Evolutionary conservation across 2,888 invertebrate species (phyloP).

Genomic region (Thumatha senex): DNA sequence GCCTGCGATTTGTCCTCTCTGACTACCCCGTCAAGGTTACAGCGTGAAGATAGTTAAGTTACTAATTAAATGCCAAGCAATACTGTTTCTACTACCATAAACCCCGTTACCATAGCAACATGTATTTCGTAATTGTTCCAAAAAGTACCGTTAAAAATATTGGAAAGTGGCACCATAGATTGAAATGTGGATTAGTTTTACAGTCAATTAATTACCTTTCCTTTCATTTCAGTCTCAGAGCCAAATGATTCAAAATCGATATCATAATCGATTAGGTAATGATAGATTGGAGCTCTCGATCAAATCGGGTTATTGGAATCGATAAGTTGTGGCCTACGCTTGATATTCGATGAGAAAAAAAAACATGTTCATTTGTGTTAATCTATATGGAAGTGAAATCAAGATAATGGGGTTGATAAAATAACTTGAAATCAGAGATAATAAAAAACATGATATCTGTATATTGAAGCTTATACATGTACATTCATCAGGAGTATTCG

Average conservation of each 20-base stretch:
- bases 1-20: too few species aligned
- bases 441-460: too few species aligned
- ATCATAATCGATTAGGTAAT: conserved; percentile 30
- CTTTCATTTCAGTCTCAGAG: conserved; percentile 19
- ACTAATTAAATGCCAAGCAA: too few species aligned
- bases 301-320: conserved; percentile 17
- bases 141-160: conserved; percentile 13
- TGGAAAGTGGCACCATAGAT: conserved; percentile 31
- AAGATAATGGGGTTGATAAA: background rate
- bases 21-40: too few species aligned
- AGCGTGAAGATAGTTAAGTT: too few species aligned
- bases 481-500: too few species aligned
- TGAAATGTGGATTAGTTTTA: conserved; percentile 21
- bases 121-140: background rate
- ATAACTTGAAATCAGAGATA: too few species aligned
- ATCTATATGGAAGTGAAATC: background rate
- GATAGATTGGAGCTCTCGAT: conserved; percentile 24
- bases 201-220: conserved; percentile 34
- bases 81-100: background rate
- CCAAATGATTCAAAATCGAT: conserved; percentile 26
- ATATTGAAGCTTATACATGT: background rate
- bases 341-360: background rate
- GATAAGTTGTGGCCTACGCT: conserved; percentile 3
- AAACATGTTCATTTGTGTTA: background rate
- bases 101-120: background rate